Evolutionary conservation across 2,888 invertebrate genomes (phyloP).

Genomic region (Folsomia manolachei): DNA sequence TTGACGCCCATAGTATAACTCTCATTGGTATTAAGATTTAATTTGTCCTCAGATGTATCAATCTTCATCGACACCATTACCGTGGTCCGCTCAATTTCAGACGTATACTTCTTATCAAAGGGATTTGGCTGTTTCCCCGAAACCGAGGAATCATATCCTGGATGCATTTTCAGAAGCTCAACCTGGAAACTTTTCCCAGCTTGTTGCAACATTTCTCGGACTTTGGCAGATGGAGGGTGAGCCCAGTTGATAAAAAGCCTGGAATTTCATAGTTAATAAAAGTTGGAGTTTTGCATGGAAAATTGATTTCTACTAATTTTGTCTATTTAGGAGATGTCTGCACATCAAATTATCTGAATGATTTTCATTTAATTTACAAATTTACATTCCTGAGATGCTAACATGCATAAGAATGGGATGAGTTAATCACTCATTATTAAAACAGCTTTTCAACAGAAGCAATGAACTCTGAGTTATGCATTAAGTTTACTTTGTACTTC

Average conservation of each 20-base stretch:
- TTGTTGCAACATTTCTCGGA: conserved; percentile 50
- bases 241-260: conserved; percentile 51
- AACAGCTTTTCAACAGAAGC: conserved; percentile 11
- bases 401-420: neutral
- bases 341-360: neutral
- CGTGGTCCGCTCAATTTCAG: conserved; percentile 49
- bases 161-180: conserved; percentile 50
- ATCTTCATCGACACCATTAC: conserved; percentile 50
- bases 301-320: no score
- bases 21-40: conserved; percentile 48
- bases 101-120: conserved; percentile 49
- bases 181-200: conserved; percentile 50
- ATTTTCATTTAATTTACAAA: no score
- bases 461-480: conserved; percentile 9
- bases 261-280: conserved; percentile 5
- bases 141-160: conserved; percentile 42
- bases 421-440: conserved; percentile 1
- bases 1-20: conserved; percentile 49
- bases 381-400: no score
- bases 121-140: conserved; percentile 50
- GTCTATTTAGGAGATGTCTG: no score
- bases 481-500: no score
- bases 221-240: conserved; percentile 48
- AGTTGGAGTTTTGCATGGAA: no score
- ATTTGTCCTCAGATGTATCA: conserved; percentile 47